These are phyloP conservation scores for Scatophagus argus DNA, from an alignment of 2,113 vertebrate species.

Conservation along the genomic window DNA sequence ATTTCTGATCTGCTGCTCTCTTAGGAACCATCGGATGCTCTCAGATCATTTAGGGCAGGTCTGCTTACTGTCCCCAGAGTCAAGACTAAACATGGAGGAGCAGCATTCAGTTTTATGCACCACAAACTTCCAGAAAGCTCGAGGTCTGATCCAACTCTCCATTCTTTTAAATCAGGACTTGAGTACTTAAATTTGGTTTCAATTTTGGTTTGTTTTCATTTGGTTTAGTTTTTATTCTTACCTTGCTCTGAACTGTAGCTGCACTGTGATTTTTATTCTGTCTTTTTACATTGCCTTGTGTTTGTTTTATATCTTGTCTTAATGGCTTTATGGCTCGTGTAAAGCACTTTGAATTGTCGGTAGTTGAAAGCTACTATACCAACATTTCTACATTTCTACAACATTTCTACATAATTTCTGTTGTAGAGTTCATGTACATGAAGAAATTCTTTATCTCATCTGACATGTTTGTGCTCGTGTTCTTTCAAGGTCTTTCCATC, in stretches of 20 bases:
- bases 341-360: neutral
- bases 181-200: too few relatives aligned
- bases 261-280: neutral
- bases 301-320: neutral
- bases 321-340: neutral
- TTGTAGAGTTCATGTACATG: neutral
- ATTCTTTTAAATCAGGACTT: neutral
- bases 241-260: neutral
- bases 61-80: neutral
- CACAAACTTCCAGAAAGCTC: neutral
- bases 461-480: neutral
- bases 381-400: too few relatives aligned
- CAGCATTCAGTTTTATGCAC: neutral
- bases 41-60: neutral
- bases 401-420: too few relatives aligned
- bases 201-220: too few relatives aligned
- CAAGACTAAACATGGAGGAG: neutral
- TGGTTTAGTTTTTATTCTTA: neutral
- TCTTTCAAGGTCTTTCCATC: slow-evolving; percentile 86
- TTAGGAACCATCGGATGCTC: neutral
- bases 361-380: neutral
- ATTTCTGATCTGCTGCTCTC: too few relatives aligned
- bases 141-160: neutral
- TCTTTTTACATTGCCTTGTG: neutral
- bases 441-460: neutral